Base-by-base conservation (phyloP, 2,113 vertebrate genomes). In the Syngnathus floridae region DNA sequence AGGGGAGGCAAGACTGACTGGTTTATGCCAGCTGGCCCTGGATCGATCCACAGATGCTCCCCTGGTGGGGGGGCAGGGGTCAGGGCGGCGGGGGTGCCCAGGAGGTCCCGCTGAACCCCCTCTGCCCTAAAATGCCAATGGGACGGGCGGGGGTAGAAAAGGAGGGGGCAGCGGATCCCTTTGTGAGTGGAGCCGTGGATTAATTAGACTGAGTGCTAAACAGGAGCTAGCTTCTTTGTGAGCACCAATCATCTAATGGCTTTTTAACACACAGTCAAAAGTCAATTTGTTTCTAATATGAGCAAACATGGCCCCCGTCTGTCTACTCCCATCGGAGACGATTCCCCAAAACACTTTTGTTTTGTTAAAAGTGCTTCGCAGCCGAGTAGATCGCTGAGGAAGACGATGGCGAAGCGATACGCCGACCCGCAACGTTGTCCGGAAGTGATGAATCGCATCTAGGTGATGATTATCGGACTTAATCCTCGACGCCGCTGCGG, bases 21-120 rank as follows among this genome's bases (percentile, higher is more conserved):
- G 22, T 56, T 16, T 56, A 56, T 26, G 82, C 86, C 89, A 90
- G 90, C 90, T 91, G 90, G 87, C 76, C 78, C 64, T 17, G 49
- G 72, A 90, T 90, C 79, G 88, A 90, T 90, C 76, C 89, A 90
- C 88, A 91, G 88, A 89, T 90, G 89, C 85, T 87, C 79, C 86
- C 83, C 84, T 81, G 78, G 85, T 85, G 78, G 88, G 89, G 86
- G 87, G 83, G 80, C 80, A 86, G 74, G 81, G 88, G 85, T 89
- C 86, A 88, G 74, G 83, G 73, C 84, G 78, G 80, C 77, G 80
- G 78, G 79, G 86, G 83, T 86, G 84, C 80, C 86, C 81, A 52
- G 79, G 87, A 80, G 86, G 82, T 86, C 85, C 75, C 81, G 76
- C 79, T 77, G 82, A 84, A 76, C 83, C 58, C 85, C 61, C 79